Evolutionary conservation across 2,113 vertebrate species (phyloP).

Genomic region (Cephalopterus ornatus): DNA sequence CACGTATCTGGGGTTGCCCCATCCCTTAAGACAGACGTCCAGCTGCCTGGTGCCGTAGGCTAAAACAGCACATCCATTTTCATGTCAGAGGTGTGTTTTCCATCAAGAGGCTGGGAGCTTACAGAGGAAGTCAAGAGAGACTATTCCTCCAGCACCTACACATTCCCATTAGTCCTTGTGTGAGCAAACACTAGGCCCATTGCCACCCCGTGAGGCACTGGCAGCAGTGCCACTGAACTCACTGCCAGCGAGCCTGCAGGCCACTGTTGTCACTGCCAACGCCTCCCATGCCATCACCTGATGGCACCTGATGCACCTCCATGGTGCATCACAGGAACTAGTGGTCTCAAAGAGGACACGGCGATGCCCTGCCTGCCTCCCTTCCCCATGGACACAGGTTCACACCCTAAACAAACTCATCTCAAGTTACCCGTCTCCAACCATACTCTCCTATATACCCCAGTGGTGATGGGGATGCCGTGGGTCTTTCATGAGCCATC

Average conservation of each 20-base stretch:
- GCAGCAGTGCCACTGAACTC: background rate
- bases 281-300: background rate
- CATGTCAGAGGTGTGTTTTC: background rate
- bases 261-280: too few relatives aligned
- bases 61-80: background rate
- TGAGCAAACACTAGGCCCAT: background rate
- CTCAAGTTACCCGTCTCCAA: background rate
- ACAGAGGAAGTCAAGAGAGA: background rate
- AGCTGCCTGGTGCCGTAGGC: background rate
- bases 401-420: background rate
- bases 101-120: background rate
- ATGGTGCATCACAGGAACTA: background rate
- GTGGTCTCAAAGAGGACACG: background rate
- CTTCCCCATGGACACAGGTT: background rate
- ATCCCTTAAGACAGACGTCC: background rate
- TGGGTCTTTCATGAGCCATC: background rate
- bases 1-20: background rate
- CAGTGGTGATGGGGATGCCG: background rate
- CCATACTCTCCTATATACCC: background rate
- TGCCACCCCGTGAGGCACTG: background rate
- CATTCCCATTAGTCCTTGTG: background rate
- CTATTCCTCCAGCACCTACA: background rate
- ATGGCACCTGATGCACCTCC: too few relatives aligned
- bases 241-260: too few relatives aligned
- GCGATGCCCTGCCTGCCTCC: background rate